Percentiles rank a stretch among this genome's conserved stretches.
phyloP scores from a whole-genome alignment of 30 jellyfish, hydroid and myxozoan species.

The Turritopsis dohrnii region DNA sequence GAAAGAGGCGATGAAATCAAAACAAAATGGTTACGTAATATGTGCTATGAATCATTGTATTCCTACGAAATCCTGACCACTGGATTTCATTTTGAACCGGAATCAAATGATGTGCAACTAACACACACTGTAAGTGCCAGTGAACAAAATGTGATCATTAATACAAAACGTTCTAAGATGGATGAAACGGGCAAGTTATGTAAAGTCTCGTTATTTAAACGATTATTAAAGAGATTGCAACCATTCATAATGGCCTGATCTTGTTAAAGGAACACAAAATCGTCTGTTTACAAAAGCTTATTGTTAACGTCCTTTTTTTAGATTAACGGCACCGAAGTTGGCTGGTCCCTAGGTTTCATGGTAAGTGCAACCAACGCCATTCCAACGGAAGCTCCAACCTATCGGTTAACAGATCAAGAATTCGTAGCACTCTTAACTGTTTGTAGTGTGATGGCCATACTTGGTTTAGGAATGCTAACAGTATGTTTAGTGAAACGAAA shows the following conservation, averaged over 20 bases:
- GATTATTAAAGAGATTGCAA: too few species aligned
- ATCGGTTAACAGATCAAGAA: conserved; percentile 39
- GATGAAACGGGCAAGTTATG: too few species aligned
- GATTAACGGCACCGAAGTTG: conserved; percentile 59
- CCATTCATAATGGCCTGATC: too few species aligned
- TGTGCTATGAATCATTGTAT: conserved; percentile 55
- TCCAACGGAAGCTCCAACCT: conserved; percentile 59
- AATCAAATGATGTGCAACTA: conserved; percentile 30
- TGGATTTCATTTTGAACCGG: conserved; percentile 54
- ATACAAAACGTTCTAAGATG: too few species aligned
- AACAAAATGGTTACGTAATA: conserved; percentile 25
- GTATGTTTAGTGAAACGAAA: neutral
- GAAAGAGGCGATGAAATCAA: neutral
- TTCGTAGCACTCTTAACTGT: conserved; percentile 31
- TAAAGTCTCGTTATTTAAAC: too few species aligned
- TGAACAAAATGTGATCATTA: neutral
- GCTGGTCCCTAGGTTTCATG: conserved; percentile 91
- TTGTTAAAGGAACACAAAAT: too few species aligned
- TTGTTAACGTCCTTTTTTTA: conserved; percentile 31
- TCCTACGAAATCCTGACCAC: conserved; percentile 46
- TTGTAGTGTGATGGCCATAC: conserved; percentile 33
- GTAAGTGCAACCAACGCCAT: conserved; percentile 68
- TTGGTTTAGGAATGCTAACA: conserved; percentile 35
- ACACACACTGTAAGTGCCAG: conserved; percentile 29
- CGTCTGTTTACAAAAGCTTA: neutral